Evolutionary conservation across 2,113 vertebrate genomes (phyloP).

Genomic region (Eupsittula cactorum): DNA sequence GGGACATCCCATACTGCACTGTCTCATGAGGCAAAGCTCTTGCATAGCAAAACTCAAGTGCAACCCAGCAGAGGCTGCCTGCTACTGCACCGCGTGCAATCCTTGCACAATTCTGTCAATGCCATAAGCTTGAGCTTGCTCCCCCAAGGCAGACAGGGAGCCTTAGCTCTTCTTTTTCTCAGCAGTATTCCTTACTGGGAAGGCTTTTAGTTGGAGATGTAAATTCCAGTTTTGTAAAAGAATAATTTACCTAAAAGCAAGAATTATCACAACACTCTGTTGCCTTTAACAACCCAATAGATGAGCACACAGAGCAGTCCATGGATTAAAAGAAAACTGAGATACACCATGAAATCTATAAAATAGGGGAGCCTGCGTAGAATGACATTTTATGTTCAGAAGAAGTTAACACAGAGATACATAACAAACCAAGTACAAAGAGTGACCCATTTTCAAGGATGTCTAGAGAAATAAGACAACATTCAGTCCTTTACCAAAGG

Average conservation of each 20-base stretch:
- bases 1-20: fast-evolving
- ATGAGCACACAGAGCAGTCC: neutral
- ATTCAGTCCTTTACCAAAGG: neutral
- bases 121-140: neutral
- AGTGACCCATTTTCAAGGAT: neutral
- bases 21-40: neutral
- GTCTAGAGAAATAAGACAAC: neutral
- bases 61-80: neutral
- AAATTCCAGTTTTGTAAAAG: neutral
- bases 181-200: neutral
- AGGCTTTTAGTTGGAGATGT: neutral
- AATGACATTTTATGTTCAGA: neutral
- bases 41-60: neutral
- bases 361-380: neutral
- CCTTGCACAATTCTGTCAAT: neutral
- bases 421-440: neutral
- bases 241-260: neutral
- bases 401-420: fast-evolving
- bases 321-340: neutral
- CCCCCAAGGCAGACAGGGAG: neutral
- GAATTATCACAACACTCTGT: neutral
- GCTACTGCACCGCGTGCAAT: neutral
- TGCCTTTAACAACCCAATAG: neutral
- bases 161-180: neutral
- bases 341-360: neutral